These are phyloP conservation scores for Glandiceps talaboti DNA, from an alignment of 53 echinoderm and acorn worm genomes.

Conservation along the genomic window DNA sequence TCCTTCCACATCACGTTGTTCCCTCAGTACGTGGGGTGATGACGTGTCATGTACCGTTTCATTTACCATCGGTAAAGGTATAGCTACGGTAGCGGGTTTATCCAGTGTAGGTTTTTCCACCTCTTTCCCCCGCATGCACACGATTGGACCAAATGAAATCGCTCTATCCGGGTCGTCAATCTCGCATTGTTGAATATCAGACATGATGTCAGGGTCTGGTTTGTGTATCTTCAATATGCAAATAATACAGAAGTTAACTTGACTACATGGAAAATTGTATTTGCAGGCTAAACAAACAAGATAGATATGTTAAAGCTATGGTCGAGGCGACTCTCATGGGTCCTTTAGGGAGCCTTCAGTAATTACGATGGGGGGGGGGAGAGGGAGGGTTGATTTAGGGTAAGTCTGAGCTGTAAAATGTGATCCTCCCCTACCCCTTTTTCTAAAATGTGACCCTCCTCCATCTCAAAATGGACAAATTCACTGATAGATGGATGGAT, in stretches of 20 bases:
- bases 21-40: not conserved
- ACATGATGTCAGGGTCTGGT: not conserved
- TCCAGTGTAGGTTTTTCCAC: not conserved
- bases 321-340: not conserved
- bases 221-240: not conserved
- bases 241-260: too few species aligned
- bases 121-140: not conserved
- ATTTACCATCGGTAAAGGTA: not conserved
- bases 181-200: not conserved
- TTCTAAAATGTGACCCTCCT: too few species aligned
- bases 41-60: not conserved
- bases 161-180: not conserved
- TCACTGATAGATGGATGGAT: too few species aligned
- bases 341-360: not conserved
- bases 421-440: too few species aligned
- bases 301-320: too few species aligned
- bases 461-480: too few species aligned
- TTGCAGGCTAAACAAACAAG: too few species aligned
- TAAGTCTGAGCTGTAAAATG: too few species aligned
- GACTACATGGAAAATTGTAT: too few species aligned
- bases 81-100: not conserved
- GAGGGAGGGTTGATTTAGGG: too few species aligned
- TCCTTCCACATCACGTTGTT: not conserved
- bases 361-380: too few species aligned
- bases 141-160: not conserved